Conservation (phyloP, 2,113 vertebrate genomes). For the Sula dactylatra region DNA sequence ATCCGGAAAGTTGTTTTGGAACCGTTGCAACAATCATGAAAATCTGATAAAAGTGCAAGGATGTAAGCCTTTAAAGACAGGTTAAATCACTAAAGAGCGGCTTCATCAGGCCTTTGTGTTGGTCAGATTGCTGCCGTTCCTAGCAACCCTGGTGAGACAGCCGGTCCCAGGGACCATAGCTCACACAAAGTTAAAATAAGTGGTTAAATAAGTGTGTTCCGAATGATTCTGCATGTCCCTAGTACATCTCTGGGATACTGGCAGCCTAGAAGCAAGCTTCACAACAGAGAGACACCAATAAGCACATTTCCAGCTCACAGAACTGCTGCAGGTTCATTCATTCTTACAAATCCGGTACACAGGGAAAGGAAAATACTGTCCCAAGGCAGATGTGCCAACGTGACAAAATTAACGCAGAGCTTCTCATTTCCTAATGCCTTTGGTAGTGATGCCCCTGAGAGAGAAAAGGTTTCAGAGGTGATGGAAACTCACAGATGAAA, state of each 20-base stretch:
- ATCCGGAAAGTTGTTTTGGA: not conserved
- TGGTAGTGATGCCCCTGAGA: rapidly evolving
- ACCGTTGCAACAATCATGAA: not conserved
- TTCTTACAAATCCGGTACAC: not conserved
- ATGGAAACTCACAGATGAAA: not conserved
- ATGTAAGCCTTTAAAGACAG: not conserved
- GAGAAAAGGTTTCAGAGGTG: not conserved
- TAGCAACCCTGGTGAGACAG: not conserved
- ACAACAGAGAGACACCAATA: not conserved
- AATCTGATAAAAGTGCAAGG: not conserved
- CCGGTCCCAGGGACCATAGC: not conserved
- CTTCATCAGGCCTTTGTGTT: rapidly evolving
- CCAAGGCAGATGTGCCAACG: rapidly evolving
- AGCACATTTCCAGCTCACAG: not conserved
- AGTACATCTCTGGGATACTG: not conserved
- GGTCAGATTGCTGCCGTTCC: not conserved
- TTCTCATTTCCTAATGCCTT: not conserved
- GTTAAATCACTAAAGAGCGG: not conserved
- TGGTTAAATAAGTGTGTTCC: not conserved
- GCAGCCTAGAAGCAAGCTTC: not conserved
- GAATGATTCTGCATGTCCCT: not conserved
- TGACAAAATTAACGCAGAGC: not conserved
- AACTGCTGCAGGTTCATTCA: not conserved
- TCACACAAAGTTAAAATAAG: not conserved
- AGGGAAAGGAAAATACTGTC: not conserved